Base-by-base conservation (phyloP, 2,797 vertebrate species). In the Lemur catta region DNA sequence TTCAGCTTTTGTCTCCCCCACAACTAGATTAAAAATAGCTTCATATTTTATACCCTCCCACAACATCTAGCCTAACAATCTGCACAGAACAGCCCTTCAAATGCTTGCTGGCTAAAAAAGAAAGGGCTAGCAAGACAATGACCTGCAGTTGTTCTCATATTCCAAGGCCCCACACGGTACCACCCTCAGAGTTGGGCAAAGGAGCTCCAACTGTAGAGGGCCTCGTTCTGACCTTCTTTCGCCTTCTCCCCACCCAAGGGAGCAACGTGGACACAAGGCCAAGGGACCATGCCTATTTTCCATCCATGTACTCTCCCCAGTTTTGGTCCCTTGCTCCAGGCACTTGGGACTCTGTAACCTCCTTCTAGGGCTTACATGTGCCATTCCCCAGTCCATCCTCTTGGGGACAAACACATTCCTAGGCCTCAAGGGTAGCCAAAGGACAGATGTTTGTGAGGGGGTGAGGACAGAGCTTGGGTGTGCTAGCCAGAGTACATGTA, bases 1-100 rank as follows among this genome's bases (percentile, higher is more conserved):
- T 85, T 95, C 80, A 74, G 89, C n/a, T 92, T 97, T 93, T 63
- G 67, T 93, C 82, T 97, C 96, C 46, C 76, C 79, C 91, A 89
- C 61, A 87, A 78, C 71, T 84, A 84, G 35, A 94, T 97, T 95
- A 94, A 97, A 97, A 96, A 95, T 81, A 95, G 67, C 41, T 67
- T 81, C 67, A 28, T 96, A 72, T 71, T 89, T 84, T 63, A 59
- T 91, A 24, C 48, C 63, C 63, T 97, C 93, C 94, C 63, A 92
- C 79, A 94, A 61, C 43, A 91, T 71, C 84, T n/a, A 96, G 71
- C 48, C 82, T 59, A 82, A 76, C 82, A 89, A 91, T 91, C 89
- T 92, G 94, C 85, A 87, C 55, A 43, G 26, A 78, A 59, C 71
- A 96, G 46, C 91, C 52, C 50, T 41, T 46, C 65, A 48, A 41